A percentile compares a stretch with the other conserved stretches of the same genome.
Conservation (phyloP, 2,797 vertebrate genomes). For the Lates japonicus region DNA sequence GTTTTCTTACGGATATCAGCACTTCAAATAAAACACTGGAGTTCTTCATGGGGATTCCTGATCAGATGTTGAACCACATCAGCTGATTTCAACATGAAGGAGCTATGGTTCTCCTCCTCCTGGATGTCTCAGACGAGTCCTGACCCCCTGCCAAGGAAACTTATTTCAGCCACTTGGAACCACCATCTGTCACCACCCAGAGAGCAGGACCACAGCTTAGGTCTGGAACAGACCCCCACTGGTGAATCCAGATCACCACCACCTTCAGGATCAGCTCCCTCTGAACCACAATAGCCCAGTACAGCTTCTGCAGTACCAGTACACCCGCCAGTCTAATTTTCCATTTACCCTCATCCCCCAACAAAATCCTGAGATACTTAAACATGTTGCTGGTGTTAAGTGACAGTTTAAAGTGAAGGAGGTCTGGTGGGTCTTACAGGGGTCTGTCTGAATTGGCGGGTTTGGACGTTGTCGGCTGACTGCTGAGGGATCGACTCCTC, state of each 20-base stretch:
- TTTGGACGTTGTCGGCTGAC: slow-evolving; percentile 91
- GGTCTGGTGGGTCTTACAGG: slow-evolving; percentile 61
- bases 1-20: too few species aligned
- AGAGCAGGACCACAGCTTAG: not conserved
- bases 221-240: not conserved
- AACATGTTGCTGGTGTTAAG: not conserved
- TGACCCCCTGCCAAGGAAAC: too few species aligned
- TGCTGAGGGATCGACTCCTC: slow-evolving; percentile 95
- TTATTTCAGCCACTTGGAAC: not conserved
- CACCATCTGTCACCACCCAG: not conserved
- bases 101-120: too few species aligned
- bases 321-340: not conserved
- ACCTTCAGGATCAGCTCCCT: not conserved
- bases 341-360: not conserved
- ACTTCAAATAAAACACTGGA: too few species aligned
- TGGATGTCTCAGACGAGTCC: not conserved
- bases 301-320: too few species aligned
- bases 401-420: not conserved
- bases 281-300: not conserved
- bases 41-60: not conserved
- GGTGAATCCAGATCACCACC: not conserved
- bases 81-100: not conserved
- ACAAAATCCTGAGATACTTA: not conserved
- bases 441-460: slow-evolving; percentile 90
- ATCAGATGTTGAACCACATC: not conserved